Evolutionary conservation across 2,888 invertebrate genomes (phyloP), one percentile per base, ranked within the genome.

Genomic region (Tinea semifulvella): DNA sequence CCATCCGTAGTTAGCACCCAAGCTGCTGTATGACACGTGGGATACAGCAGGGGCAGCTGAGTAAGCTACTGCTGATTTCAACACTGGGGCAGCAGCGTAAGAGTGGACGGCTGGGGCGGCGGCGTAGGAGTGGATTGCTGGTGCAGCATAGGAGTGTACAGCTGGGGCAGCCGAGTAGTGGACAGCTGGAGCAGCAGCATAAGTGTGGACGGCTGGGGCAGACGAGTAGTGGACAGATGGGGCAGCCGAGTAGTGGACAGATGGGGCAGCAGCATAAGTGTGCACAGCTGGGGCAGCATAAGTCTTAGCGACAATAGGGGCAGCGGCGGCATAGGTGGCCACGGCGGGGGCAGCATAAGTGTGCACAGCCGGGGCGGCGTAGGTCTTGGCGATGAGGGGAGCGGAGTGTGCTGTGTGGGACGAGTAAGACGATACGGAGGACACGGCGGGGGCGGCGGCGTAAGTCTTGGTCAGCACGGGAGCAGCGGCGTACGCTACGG

Each of bases 351-450:
- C 22, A 7, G 22, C 22, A 8, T 22, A 22, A 8, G 6, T 22
- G 22, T 22, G 22, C 6, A 22, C 22, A 22, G 22, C 22, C 5
- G 22, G 22, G 8, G 22, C 22, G 8, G 8, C 22, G 8, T 22
- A 22, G 22, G 22, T 22, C 22, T 22, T 22, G 22, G 22, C 22
- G 6, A 22, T 8, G 22, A 22, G 6, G 5, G 22, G 22, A 22
- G 22, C 22, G 49, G 76, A 71, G 57, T 43, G 58, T 60, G 49
- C 61, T 58, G 22, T 31, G 50, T 50, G 53, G 46, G 53, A 51
- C 40, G 49, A 56, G 54, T 50, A 83, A 67, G 52, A 83, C 68
- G 52, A 54, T 45, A 50, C 44, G 46, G 56, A 58, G 47, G 58
- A 54, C 38, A 50, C 50, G 38, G 51, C 50, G 48, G 48, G 48